Evolutionary conservation across 2,797 vertebrate species (phyloP).

Genomic region (Allenopithecus nigroviridis): DNA sequence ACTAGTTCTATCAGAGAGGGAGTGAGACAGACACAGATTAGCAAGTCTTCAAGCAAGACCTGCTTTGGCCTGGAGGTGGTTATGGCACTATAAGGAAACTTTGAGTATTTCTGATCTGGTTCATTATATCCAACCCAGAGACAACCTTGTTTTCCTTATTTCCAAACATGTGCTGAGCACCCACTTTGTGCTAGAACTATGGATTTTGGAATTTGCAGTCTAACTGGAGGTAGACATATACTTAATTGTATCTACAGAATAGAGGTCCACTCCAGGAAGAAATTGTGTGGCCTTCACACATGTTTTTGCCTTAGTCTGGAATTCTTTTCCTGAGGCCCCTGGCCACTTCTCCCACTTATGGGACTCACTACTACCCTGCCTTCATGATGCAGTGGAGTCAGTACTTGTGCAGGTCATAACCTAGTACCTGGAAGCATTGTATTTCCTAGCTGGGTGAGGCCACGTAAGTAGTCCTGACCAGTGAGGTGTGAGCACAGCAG

Average conservation of each 20-base stretch:
- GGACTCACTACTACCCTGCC: neutral
- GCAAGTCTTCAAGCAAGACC: neutral
- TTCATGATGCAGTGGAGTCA: neutral
- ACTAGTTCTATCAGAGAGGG: neutral
- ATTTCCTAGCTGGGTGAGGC: neutral
- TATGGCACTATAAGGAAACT: neutral
- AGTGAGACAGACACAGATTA: neutral
- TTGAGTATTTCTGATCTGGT: neutral
- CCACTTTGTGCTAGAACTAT: neutral
- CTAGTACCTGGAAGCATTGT: neutral
- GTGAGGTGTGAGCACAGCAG: neutral
- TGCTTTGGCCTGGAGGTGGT: neutral
- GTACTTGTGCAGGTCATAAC: neutral
- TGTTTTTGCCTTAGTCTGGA: neutral
- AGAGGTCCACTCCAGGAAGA: neutral
- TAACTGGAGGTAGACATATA: neutral
- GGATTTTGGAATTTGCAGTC: neutral
- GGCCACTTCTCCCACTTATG: neutral
- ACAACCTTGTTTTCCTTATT: constrained; percentile 21
- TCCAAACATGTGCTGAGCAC: neutral
- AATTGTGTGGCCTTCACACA: neutral
- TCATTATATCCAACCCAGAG: neutral
- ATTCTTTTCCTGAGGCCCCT: neutral
- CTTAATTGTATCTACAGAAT: neutral
- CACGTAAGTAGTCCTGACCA: neutral